Evolutionary conservation across 2,888 invertebrate species (phyloP), one percentile per base, ranked within the genome.

Genomic region (Germaria angustata): DNA sequence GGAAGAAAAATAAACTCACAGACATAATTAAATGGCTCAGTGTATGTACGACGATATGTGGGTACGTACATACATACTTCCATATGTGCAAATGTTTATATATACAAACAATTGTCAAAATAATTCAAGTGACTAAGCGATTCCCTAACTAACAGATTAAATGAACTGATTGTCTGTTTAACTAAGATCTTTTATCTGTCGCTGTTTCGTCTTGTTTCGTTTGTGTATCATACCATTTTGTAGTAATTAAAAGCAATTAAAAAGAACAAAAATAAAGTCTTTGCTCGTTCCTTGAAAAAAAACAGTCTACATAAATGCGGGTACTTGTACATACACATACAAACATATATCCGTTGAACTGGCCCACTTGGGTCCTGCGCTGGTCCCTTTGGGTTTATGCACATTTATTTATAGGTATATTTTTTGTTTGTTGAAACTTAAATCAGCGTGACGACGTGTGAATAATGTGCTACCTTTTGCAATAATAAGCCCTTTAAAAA

Each of bases 181-280:
- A 63, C 24, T 41, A 53, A 4, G 13, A 28, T 55, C 36, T 59
- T 53, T 69, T 41, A 39, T 69, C 32, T 71, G 22, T 41, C 15
- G 28, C 28, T 61, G 51, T 36, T 57, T 55, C 34, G 34, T 24
- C n/a, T n/a, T 46, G 24, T 59, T 41, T 28, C 24, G 11, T 69
- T 41, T 59, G 20, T 71, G 34, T 49, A 24, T 20, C 20, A 32
- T 11, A 80, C 34, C 71, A 66, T 61, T 72, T 72, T 32, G 41
- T 51, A n/a, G 59, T 72, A 81, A 81, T 81, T 81, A 81, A 81
- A 81, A 68, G 17, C 63, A 81, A 81, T 81, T 81, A 81, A 81
- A 77, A 34, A 51, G 11, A 51, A 77, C 46, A 61, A 2, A 53
- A 76, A 59, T 51, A 65, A 11, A 15, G 65, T 66, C 24, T 36